Evolutionary conservation across 2,797 vertebrate genomes (phyloP).

Genomic region (Poeciliopsis paucimaculata): DNA sequence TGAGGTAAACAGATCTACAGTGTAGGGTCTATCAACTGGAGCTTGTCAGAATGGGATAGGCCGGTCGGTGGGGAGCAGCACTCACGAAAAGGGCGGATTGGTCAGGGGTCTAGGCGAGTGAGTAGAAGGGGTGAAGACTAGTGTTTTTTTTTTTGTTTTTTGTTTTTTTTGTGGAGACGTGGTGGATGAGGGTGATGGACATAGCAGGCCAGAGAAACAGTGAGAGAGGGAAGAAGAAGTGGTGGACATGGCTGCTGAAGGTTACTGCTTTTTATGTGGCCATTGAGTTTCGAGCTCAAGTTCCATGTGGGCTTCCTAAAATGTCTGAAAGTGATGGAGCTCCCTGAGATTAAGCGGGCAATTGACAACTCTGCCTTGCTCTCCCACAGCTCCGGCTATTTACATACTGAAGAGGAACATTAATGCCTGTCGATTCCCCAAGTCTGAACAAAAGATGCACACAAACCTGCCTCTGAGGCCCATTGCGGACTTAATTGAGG

Average conservation of each 20-base stretch:
- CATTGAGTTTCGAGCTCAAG: slow-evolving; percentile 68
- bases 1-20: slow-evolving; percentile 80
- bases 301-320: slow-evolving; percentile 68
- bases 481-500: slow-evolving; percentile 77
- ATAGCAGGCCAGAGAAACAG: slow-evolving; percentile 8
- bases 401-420: slow-evolving; percentile 80
- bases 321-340: slow-evolving; percentile 79
- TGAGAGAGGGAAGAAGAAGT: slow-evolving; percentile 10
- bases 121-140: slow-evolving; percentile 42
- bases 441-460: slow-evolving; percentile 73
- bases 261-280: slow-evolving; percentile 69
- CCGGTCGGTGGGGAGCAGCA: slow-evolving; percentile 57
- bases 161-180: slow-evolving; percentile 8
- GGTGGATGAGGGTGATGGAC: slow-evolving; percentile 43
- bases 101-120: slow-evolving; percentile 31
- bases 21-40: slow-evolving; percentile 64
- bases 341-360: slow-evolving; percentile 74
- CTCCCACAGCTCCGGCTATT: slow-evolving; percentile 81
- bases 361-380: slow-evolving; percentile 76
- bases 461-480: slow-evolving; percentile 76
- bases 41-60: slow-evolving; percentile 57
- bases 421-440: slow-evolving; percentile 70
- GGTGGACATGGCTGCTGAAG: slow-evolving; percentile 62
- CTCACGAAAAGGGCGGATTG: slow-evolving; percentile 50
- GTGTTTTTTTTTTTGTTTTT: slow-evolving; percentile 4